Evolutionary conservation across 2,888 invertebrate genomes (phyloP), one percentile per base, ranked within the genome.

Genomic region (Tiliacea citrago): DNA sequence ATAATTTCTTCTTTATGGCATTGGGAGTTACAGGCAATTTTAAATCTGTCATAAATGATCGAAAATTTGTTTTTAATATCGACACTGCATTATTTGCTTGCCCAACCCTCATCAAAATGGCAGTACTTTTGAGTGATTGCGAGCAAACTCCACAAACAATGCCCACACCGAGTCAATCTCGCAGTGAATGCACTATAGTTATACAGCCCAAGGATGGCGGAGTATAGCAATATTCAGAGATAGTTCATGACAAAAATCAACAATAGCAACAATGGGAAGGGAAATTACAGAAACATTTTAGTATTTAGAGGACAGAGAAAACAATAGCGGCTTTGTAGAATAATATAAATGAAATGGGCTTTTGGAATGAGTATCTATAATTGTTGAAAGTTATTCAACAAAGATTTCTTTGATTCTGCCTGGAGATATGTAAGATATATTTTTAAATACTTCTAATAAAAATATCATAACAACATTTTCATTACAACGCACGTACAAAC

Each of bases 61-160:
- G 18, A 24, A n/a, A 42, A 39, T 13, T 6, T 57, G 13, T 57
- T 39, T 73, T 8, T 6, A 4, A 60, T 13, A 60, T 88, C 83
- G 80, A 79, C 10, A 62, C 55, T 51, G 21, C 16, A 24, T 60
- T 67, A 35, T 71, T 55, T 10, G 42, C 66, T 65, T 75, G 74
- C 81, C 73, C 92, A 86, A 77, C 93, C 82, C 94, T 93, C 91
- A 79, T 83, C 86, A 87, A 90, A 91, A 91, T 84, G 84, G 87
- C 81, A 89, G 94, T 94, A 93, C 92, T 95, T 87, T 95, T 95
- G 95, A 95, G 95, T 96, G 95, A 96, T 95, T 96, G 94, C 95
- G 89, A 93, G 92, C 91, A 91, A 93, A 91, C 92, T 93, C 86
- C 86, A 91, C 95, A 95, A 95, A 96, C 96, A 96, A 96, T 95